Evolutionary conservation across 1,140 invertebrate species (phyloP).

Genomic region (Leptonema lineaticorne): DNA sequence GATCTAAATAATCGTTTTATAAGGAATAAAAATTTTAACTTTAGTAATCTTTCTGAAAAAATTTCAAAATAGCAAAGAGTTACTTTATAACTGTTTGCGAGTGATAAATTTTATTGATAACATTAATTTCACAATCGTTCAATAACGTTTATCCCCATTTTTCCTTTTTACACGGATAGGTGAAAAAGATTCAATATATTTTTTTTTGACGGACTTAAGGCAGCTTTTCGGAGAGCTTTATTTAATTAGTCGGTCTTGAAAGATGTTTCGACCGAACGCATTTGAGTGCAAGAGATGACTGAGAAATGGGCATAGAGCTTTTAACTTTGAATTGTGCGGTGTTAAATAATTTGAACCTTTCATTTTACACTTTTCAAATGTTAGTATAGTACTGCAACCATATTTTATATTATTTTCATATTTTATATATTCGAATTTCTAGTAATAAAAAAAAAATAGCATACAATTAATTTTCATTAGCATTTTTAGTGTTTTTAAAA

Average conservation of each 20-base stretch:
- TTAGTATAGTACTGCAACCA: neutral
- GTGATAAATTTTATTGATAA: too few species aligned
- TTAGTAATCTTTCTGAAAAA: too few species aligned
- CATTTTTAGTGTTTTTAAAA: too few species aligned
- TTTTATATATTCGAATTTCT: neutral
- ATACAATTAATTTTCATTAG: too few species aligned
- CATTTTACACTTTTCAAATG: neutral
- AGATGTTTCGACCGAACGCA: neutral
- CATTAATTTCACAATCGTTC: too few species aligned
- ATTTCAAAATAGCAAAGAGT: too few species aligned
- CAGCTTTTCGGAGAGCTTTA: neutral
- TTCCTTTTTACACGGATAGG: neutral
- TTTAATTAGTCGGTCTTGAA: neutral
- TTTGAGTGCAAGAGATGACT: neutral
- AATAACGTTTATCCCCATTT: too few species aligned
- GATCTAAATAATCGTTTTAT: too few species aligned
- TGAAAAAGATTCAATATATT: neutral
- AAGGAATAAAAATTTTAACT: too few species aligned
- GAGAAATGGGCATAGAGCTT: constrained; percentile 1
- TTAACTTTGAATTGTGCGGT: neutral
- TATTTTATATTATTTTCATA: neutral
- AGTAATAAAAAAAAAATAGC: neutral
- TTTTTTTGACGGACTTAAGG: neutral
- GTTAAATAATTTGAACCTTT: constrained; percentile 18
- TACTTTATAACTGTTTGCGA: too few species aligned